These are phyloP conservation scores for Xanthia icteritia DNA, from an alignment of 2,888 invertebrate genomes.

Conservation along the genomic window DNA sequence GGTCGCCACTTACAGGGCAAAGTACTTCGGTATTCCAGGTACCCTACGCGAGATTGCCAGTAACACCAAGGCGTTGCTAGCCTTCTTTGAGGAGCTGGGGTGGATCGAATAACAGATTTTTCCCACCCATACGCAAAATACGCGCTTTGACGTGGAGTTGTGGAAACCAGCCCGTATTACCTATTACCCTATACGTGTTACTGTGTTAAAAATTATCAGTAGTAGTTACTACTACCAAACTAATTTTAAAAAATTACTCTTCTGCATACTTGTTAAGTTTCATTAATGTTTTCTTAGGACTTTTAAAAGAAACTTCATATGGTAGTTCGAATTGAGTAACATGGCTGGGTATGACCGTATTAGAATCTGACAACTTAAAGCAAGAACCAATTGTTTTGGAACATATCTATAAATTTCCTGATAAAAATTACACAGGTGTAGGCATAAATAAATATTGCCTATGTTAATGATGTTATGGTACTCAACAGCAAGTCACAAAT, in stretches of 20 bases:
- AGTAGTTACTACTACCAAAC: not conserved
- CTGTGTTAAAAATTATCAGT: too few species aligned
- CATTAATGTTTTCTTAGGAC: not conserved
- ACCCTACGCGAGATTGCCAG: too few species aligned
- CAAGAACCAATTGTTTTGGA: not conserved
- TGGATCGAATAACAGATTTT: too few species aligned
- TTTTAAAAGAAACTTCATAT: not conserved
- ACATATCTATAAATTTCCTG: not conserved
- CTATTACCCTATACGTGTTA: too few species aligned
- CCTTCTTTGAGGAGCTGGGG: too few species aligned
- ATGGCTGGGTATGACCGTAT: too few species aligned
- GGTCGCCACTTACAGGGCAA: too few species aligned
- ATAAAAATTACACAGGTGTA: slow-evolving; percentile 11
- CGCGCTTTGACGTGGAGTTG: too few species aligned
- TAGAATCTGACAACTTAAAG: not conserved
- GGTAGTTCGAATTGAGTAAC: not conserved
- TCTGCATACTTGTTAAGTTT: not conserved
- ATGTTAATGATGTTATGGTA: slow-evolving; percentile 31
- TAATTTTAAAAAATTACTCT: not conserved
- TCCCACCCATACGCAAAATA: too few species aligned
- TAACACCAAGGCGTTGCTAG: too few species aligned
- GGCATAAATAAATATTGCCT: slow-evolving; percentile 39
- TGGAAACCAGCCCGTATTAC: too few species aligned
- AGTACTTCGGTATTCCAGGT: too few species aligned
- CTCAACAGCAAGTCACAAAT: slow-evolving; percentile 51